Evolutionary conservation across 2,888 invertebrate genomes (phyloP), one percentile per base, ranked within the genome.

Genomic region (Cryptophagus acutangulus): DNA sequence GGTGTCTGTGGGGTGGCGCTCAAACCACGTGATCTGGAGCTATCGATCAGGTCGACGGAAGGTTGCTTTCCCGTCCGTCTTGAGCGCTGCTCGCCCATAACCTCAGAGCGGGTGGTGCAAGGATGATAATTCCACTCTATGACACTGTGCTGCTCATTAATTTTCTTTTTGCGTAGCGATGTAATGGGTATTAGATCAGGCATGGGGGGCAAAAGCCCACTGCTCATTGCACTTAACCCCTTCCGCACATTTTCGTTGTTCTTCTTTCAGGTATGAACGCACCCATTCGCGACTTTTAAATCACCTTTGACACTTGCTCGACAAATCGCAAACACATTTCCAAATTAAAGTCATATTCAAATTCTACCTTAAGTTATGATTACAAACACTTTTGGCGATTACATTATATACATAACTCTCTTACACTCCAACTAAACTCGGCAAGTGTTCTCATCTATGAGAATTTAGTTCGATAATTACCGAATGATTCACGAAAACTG

Each of bases 171-270:
- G 45, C 62, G 60, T 51, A 68, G 60, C 45, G 59, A 65, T 56
- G 67, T 60, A 48, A 70, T 69, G 40, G 71, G 70, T 48, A 71
- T 71, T 40, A 70, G 59, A 56, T 66, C 70, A 59, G 69, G 68
- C 55, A 70, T 62, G 66, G 71, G 66, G 62, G 69, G 70, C 55
- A 68, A 63, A 59, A 63, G 59, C 52, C 61, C 66, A 59, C 59
- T 55, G 64, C 60, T 66, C 66, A 66, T 66, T 55, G 58, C 63
- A 62, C 55, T 56, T 52, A 52, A 42, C 54, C 51, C 41, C 52
- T 46, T 49, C 41, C 52, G 46, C 54, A 49, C 55, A 48, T 51
- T 46, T 42, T 48, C 26, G 40, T 34, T 35, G 41, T 28, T 36
- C 38, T 36, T 26, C 37, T 24, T 20, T 40, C 30, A 33, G 39